A percentile compares a stretch with the other conserved stretches of the same genome.
Conservation (phyloP, 1,140 invertebrate species). For the Chlorops oryzae region DNA sequence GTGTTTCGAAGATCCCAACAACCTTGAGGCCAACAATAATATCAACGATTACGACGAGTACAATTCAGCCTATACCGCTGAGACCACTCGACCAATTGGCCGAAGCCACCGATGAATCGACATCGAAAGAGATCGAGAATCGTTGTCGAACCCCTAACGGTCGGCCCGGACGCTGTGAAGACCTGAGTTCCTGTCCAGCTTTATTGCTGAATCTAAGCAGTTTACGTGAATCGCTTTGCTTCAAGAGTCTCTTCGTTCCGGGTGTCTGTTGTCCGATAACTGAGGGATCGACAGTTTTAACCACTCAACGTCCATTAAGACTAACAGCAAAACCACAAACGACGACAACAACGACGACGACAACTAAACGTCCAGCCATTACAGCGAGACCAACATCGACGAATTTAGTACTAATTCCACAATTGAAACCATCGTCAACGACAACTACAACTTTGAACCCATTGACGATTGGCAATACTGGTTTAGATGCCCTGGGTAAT, state of each 20-base stretch:
- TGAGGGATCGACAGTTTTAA: constrained; percentile 41
- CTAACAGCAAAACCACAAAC: constrained; percentile 41
- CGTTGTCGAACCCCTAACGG: constrained; percentile 76
- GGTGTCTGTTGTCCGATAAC: constrained; percentile 78
- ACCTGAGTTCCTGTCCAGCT: constrained; percentile 82
- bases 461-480: constrained; percentile 21
- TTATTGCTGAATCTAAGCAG: constrained; percentile 74
- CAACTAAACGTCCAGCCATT: constrained; percentile 14
- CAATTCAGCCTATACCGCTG: constrained; percentile 12
- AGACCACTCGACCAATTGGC: constrained; percentile 28
- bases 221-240: constrained; percentile 80
- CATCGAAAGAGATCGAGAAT: constrained; percentile 44
- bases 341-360: constrained; percentile 9
- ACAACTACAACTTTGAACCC: constrained; percentile 44
- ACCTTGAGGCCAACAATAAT: constrained; percentile 21
- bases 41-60: constrained; percentile 20
- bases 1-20: constrained; percentile 36
- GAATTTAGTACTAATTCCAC: constrained; percentile 36
- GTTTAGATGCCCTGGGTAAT: constrained; percentile 34
- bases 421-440: constrained; percentile 45
- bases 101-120: constrained; percentile 27
- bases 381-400: constrained; percentile 23
- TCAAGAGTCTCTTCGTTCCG: constrained; percentile 85
- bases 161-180: constrained; percentile 72
- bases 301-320: constrained; percentile 47